Evolutionary conservation across 2,888 invertebrate species (phyloP), one percentile per base, ranked within the genome.

Genomic region (Eupithecia pulchellata): DNA sequence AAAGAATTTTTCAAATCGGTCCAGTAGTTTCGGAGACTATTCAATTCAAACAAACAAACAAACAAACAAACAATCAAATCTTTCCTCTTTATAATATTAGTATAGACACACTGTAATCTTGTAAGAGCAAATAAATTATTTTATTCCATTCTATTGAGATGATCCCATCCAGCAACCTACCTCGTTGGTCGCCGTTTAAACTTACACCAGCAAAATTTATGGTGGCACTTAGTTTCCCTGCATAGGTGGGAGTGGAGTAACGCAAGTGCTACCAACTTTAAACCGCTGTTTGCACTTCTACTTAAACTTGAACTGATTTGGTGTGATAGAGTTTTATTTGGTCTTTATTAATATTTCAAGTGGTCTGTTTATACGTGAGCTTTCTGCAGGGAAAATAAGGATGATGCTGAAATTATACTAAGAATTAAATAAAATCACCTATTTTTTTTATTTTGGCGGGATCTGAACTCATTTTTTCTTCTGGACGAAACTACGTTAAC

Each of bases 181-280:
- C 64, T 84, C 84, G 47, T 13, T 76, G 82, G 74, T 77, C 72
- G 68, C 78, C 84, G 88, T 88, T 91, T 91, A 90, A 92, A 92
- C 86, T 91, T 91, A 89, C 89, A 87, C 86, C 84, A 84, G 83
- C 80, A 77, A 87, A 91, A 93, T 93, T 92, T 92, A 93, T 92
- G 86, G 87, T 76, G 82, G 84, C 89, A 89, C 90, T 90, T 90
- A 88, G 88, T 87, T 86, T 85, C 79, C 78, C 81, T 85, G 88
- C 87, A 87, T 90, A 90, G 86, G 88, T 86, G 82, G 80, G 81
- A 64, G 72, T 69, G 47, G 47, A 72, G 69, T 72, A 66, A 52
- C 73, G 71, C 68, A 65, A 77, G 71, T 76, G 72, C 75, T 75
- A 71, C 79, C 76, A 81, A 83, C 82, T 84, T 60, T 79, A 77